Base-by-base conservation (phyloP, 2,888 invertebrate genomes). In the Clepsis dumicolana region DNA sequence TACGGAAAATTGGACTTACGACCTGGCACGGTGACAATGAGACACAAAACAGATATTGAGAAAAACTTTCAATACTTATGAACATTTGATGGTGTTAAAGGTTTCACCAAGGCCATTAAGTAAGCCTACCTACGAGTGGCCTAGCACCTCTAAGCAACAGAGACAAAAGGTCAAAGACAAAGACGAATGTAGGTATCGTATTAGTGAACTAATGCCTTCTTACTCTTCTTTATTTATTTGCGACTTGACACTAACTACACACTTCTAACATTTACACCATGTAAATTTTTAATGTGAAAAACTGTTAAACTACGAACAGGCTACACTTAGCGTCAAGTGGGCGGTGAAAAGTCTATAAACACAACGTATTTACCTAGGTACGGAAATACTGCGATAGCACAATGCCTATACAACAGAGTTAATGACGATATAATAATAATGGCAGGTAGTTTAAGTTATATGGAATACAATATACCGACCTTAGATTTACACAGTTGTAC, bases 381-480 rank as follows among this genome's bases (percentile, higher is more conserved):
- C 3, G 5, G n/a, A n/a, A 35, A 35, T 10, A 2, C 32, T 35
- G n/a, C n/a, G n/a, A n/a, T n/a, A n/a, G n/a, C n/a, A n/a, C 29
- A 29, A 29, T 7, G 3, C 7, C 29, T 29, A 29, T 7, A 29
- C 29, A 4, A 29, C 29, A 41, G 2, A 16, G n/a, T 4, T n/a
- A 41, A 12, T 12, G 16, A 41, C 38, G 3, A 41, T 38, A 29
- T 4, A 29, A 29, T 29, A 29, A 4, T 29, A 29, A 29, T 29
- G 29, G 29, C 4, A 3, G 29, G 29, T 4, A 29, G 5, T 29
- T 29, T 4, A 29, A 29, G 29, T 29, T n/a, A n/a, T n/a, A n/a
- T n/a, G n/a, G n/a, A n/a, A 29, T 3, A 29, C 7, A 29, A 29
- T 29, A n/a, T 53, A 29, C 54, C 64, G 64, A 25, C 71, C n/a